Evolutionary conservation across 2,113 vertebrate species (phyloP).

Genomic region (Chloropsis hardwickii): DNA sequence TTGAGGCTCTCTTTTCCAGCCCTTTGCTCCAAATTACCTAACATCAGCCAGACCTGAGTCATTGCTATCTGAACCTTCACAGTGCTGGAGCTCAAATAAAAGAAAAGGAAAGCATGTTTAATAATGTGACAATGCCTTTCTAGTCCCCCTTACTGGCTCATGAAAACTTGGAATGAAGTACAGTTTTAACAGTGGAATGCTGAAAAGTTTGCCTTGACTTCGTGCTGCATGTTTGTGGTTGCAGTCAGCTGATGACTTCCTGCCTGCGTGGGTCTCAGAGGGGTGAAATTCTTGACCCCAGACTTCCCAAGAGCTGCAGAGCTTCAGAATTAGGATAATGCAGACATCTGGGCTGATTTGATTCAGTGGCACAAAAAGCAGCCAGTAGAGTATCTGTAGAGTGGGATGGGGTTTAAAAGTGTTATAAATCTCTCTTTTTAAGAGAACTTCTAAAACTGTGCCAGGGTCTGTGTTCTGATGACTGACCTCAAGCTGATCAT

Average conservation of each 20-base stretch:
- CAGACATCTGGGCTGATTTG: background rate
- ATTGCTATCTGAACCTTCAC: background rate
- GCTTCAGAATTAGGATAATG: background rate
- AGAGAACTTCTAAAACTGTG: background rate
- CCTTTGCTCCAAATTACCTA: background rate
- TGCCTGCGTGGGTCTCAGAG: background rate
- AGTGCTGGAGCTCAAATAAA: background rate
- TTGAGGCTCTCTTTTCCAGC: background rate
- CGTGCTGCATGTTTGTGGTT: constrained; percentile 5
- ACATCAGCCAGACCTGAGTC: background rate
- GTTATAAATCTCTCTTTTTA: background rate
- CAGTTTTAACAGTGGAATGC: background rate
- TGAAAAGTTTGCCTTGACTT: constrained; percentile 30
- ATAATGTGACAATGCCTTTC: background rate
- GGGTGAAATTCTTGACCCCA: constrained; percentile 42
- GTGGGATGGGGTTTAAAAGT: background rate
- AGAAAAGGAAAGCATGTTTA: background rate
- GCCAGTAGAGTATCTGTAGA: background rate
- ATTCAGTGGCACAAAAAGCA: background rate
- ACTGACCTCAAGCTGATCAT: background rate
- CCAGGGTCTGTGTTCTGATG: background rate
- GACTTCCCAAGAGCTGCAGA: background rate
- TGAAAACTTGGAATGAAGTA: constrained; percentile 18
- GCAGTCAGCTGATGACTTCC: constrained; percentile 50
- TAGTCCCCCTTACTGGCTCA: background rate